These are phyloP conservation scores for Catocala sponsa DNA, from an alignment of 2,888 invertebrate genomes.

Conservation along the genomic window DNA sequence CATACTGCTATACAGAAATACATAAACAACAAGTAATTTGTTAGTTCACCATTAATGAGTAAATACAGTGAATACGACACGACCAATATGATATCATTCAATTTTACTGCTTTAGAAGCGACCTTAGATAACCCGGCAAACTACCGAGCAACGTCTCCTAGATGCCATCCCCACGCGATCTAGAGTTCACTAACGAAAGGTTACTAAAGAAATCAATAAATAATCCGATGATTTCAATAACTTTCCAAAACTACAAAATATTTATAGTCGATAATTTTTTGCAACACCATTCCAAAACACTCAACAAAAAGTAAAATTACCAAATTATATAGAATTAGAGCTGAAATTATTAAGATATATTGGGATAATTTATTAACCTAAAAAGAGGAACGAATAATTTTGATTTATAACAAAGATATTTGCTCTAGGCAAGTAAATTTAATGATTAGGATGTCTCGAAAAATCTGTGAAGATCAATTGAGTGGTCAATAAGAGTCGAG, in stretches of 20 bases:
- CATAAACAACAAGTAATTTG: conserved; percentile 76
- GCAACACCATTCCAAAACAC: too few species aligned
- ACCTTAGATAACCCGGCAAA: conserved; percentile 83
- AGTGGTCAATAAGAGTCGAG: conserved; percentile 78
- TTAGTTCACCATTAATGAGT: conserved; percentile 81
- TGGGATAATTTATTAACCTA: too few species aligned
- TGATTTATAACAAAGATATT: conserved; percentile 11
- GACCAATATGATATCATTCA: conserved; percentile 85
- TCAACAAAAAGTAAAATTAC: too few species aligned
- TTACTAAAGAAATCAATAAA: conserved; percentile 48
- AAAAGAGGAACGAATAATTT: too few species aligned
- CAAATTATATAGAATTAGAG: too few species aligned
- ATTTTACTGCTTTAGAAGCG: conserved; percentile 86
- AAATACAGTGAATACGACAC: conserved; percentile 81
- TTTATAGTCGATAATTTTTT: background rate
- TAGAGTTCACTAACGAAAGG: conserved; percentile 58
- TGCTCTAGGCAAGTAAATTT: conserved; percentile 39
- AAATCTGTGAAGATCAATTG: conserved; percentile 80
- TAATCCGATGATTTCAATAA: conserved; percentile 25
- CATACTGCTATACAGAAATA: conserved; percentile 25
- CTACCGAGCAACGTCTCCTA: conserved; percentile 79
- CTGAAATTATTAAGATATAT: too few species aligned
- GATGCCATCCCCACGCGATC: conserved; percentile 70
- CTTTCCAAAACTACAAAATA: conserved; percentile 1
- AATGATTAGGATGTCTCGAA: conserved; percentile 61